Percentiles rank a stretch among this genome's conserved stretches.
Evolutionary conservation across 2,797 vertebrate species (phyloP).

Genomic region (Meda fulgida): DNA sequence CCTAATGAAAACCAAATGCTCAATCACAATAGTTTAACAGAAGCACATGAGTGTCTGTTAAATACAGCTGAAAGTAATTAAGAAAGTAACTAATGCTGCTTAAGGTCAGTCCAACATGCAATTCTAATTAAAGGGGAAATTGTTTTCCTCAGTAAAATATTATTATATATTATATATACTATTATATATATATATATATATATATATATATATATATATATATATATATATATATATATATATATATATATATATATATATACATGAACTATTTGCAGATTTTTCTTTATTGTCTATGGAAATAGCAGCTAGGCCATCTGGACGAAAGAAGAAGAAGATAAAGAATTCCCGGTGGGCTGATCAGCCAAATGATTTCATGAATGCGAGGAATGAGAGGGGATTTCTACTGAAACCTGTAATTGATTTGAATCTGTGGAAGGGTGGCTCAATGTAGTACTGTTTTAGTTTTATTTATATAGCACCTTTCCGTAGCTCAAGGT

Average conservation of each 20-base stretch:
- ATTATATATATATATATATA: background rate
- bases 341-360: background rate
- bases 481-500: too few relatives aligned
- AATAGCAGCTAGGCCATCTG: background rate
- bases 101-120: background rate
- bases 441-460: background rate
- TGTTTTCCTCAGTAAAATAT: background rate
- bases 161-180: too few relatives aligned
- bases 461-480: too few relatives aligned
- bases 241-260: background rate
- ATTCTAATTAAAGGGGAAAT: conserved; percentile 9
- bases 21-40: conserved; percentile 13
- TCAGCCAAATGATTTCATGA: conserved; percentile 8
- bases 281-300: background rate
- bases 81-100: background rate
- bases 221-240: background rate
- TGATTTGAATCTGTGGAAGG: background rate
- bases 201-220: background rate
- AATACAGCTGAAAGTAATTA: conserved; percentile 34
- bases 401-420: background rate
- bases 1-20: conserved; percentile 33
- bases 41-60: conserved; percentile 1
- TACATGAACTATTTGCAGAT: background rate
- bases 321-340: background rate
- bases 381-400: background rate